Conservation (phyloP, 2,797 vertebrate genomes). For the Poeciliopsis paucimaculata region DNA sequence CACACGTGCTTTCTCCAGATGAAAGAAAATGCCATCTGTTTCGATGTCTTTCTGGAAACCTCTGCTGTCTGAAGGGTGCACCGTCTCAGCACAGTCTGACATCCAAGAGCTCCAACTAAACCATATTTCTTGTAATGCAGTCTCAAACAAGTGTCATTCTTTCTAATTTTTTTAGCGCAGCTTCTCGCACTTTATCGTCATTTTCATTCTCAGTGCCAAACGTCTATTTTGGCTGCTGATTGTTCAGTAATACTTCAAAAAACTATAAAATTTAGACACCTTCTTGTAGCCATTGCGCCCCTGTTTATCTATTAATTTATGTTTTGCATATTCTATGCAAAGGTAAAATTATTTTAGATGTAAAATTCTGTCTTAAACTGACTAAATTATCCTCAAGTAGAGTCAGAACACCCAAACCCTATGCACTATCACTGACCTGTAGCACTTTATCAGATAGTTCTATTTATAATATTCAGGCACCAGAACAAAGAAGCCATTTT, state of each 20-base stretch:
- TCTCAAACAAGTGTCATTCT: background rate
- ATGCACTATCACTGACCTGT: background rate
- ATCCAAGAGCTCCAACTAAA: background rate
- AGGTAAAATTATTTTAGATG: background rate
- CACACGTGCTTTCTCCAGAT: background rate
- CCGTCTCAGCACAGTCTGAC: background rate
- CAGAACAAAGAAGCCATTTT: background rate
- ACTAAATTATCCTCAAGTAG: background rate
- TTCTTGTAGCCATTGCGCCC: background rate
- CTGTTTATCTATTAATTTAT: background rate
- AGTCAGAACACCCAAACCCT: background rate
- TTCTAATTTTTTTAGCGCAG: background rate
- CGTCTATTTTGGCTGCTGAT: background rate
- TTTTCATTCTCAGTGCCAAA: background rate
- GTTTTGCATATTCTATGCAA: background rate
- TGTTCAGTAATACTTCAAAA: background rate
- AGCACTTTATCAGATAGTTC: background rate
- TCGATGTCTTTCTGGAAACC: background rate
- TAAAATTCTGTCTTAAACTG: background rate
- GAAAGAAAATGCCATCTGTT: background rate
- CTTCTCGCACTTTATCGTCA: background rate
- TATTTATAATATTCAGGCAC: background rate
- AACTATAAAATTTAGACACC: background rate
- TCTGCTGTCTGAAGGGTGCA: background rate
- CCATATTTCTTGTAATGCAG: background rate